Percentiles rank a stretch among this genome's conserved stretches.
phyloP scores from a whole-genome alignment of 2,888 invertebrate species.

The Latrodectus hesperus region DNA sequence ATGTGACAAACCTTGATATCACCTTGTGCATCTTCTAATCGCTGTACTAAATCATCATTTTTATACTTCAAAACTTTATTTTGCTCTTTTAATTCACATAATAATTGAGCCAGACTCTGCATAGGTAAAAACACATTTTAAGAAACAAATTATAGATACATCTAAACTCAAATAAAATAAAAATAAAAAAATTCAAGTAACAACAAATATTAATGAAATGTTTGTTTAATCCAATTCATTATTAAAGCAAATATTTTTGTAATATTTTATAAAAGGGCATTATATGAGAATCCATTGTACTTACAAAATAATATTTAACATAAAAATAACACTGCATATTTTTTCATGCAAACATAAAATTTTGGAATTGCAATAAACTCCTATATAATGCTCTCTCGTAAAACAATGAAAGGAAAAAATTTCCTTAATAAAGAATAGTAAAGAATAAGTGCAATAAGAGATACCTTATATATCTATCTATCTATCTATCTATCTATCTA shows the following conservation, averaged over 20 bases:
- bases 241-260: neutral
- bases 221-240: neutral
- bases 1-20: conserved; percentile 75
- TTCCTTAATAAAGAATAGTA: too few species aligned
- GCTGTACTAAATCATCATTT: conserved; percentile 83
- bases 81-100: conserved; percentile 77
- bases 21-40: conserved; percentile 78
- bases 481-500: too few species aligned
- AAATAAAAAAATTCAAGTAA: neutral
- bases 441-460: too few species aligned
- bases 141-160: neutral
- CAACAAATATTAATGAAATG: neutral
- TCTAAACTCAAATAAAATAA: neutral
- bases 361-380: too few species aligned
- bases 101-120: conserved; percentile 69
- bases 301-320: too few species aligned
- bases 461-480: too few species aligned
- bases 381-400: too few species aligned
- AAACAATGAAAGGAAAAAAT: too few species aligned
- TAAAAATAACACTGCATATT: too few species aligned
- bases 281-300: too few species aligned
- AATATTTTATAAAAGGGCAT: neutral
- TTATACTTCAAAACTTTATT: conserved; percentile 79
- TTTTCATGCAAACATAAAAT: too few species aligned
- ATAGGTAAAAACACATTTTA: neutral